These are phyloP conservation scores for Cheilosia variabilis DNA, from an alignment of 2,888 invertebrate genomes.

Conservation along the genomic window DNA sequence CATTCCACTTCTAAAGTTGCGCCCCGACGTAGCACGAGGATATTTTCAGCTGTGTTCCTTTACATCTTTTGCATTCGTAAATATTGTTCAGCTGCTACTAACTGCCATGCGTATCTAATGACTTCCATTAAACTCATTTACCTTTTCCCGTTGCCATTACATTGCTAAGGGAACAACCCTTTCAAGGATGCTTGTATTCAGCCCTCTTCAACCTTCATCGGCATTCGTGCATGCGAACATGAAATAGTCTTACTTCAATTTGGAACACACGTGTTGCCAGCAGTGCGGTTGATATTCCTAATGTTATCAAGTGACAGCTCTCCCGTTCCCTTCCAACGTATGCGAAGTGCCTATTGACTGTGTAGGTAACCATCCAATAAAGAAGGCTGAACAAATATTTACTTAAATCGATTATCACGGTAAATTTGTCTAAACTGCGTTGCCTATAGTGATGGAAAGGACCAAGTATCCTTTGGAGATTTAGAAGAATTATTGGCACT, in stretches of 20 bases:
- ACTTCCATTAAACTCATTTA: too few relatives aligned
- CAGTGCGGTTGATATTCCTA: slow-evolving; percentile 25
- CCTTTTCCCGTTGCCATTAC: too few relatives aligned
- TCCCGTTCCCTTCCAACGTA: slow-evolving; percentile 6
- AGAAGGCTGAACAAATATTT: slow-evolving; percentile 50
- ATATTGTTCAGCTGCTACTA: too few relatives aligned
- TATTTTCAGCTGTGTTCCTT: too few relatives aligned
- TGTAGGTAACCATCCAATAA: slow-evolving; percentile 7
- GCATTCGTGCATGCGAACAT: slow-evolving; percentile 37
- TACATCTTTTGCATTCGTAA: too few relatives aligned
- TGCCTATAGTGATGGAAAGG: neutral
- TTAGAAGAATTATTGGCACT: slow-evolving; percentile 52
- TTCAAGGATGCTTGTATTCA: too few relatives aligned
- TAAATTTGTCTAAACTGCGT: slow-evolving; percentile 71
- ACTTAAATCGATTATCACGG: slow-evolving; percentile 68
- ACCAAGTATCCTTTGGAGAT: slow-evolving; percentile 12
- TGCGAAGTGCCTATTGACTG: slow-evolving; percentile 25
- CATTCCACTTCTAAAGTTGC: too few relatives aligned
- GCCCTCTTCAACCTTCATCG: too few relatives aligned
- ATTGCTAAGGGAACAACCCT: too few relatives aligned
- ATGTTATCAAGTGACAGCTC: slow-evolving; percentile 25
- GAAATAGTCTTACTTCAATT: slow-evolving; percentile 32
- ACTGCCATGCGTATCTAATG: too few relatives aligned
- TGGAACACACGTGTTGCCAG: slow-evolving; percentile 59
- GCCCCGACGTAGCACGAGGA: too few relatives aligned